Evolutionary conservation across 2,888 invertebrate species (phyloP).

Genomic region (Sympetrum striolatum): DNA sequence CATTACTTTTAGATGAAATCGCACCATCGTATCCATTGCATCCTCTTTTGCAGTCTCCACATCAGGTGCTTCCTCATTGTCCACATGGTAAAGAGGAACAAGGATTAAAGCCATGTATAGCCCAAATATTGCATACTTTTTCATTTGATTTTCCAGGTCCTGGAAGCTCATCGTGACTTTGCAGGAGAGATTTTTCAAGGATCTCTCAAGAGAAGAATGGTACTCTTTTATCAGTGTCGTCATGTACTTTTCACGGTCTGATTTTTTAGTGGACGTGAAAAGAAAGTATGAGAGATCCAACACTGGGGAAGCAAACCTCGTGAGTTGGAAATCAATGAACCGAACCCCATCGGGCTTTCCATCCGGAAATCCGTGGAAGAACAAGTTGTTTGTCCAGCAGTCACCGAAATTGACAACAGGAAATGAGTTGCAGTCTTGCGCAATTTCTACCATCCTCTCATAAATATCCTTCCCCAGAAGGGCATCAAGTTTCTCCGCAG

Average conservation of each 20-base stretch:
- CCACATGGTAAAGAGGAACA: neutral
- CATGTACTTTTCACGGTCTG: neutral
- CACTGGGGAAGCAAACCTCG: conserved; percentile 47
- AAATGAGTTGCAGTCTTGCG: neutral
- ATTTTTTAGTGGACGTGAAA: conserved; percentile 47
- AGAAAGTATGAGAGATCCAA: conserved; percentile 51
- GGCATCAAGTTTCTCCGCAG: neutral
- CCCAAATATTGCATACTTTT: neutral
- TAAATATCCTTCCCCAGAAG: neutral
- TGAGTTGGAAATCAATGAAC: conserved; percentile 51
- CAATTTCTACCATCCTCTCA: neutral
- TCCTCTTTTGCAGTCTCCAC: neutral
- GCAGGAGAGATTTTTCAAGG: neutral
- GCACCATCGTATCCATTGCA: neutral
- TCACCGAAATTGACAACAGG: conserved; percentile 47
- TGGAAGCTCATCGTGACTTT: neutral
- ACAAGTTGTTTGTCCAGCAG: conserved; percentile 47
- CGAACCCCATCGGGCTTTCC: conserved; percentile 46
- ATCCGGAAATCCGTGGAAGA: conserved; percentile 45
- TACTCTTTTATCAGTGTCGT: neutral
- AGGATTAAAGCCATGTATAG: neutral
- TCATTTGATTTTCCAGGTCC: neutral
- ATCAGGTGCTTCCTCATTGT: neutral
- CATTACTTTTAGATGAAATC: neutral
- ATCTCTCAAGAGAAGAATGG: neutral